Percentiles rank a stretch among this genome's conserved stretches.
phyloP scores from a whole-genome alignment of 2,113 vertebrate species.

The Hippocampus comes region DNA sequence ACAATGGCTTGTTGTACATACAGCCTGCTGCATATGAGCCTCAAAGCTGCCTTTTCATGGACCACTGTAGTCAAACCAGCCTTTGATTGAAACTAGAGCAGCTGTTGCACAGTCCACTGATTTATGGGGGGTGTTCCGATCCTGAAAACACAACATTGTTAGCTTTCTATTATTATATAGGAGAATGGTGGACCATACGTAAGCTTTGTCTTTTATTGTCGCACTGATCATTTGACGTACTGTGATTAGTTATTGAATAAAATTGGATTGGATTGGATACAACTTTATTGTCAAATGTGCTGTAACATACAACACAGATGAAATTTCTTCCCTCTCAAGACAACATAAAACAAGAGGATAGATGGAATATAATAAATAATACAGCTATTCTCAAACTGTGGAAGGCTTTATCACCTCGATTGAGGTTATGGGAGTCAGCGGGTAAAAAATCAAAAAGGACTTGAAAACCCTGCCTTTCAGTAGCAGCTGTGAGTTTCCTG shows the following conservation, averaged over 20 bases:
- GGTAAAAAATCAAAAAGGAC: background rate
- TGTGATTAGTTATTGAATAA: background rate
- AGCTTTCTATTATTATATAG: background rate
- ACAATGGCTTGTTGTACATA: conserved; percentile 14
- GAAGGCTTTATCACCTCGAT: background rate
- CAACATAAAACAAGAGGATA: no score
- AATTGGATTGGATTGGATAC: no score
- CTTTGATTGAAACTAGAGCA: conserved; percentile 12
- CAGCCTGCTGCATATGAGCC: conserved; percentile 5
- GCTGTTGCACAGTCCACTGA: conserved; percentile 12
- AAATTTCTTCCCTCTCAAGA: no score
- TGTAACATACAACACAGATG: no score
- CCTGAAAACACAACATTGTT: background rate
- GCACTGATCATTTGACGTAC: background rate
- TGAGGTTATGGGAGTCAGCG: background rate
- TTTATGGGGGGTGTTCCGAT: conserved; percentile 3
- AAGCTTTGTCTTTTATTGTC: background rate
- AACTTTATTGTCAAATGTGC: no score
- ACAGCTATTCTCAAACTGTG: background rate
- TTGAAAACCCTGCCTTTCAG: background rate
- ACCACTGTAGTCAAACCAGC: conserved; percentile 1
- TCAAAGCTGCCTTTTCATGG: conserved; percentile 8
- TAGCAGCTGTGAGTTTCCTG: background rate
- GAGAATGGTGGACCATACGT: no score
- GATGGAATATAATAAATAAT: no score